A percentile compares a stretch with the other conserved stretches of the same genome.
Evolutionary conservation across 1,140 invertebrate genomes (phyloP).

Genomic region (Brachionus manjavacas): DNA sequence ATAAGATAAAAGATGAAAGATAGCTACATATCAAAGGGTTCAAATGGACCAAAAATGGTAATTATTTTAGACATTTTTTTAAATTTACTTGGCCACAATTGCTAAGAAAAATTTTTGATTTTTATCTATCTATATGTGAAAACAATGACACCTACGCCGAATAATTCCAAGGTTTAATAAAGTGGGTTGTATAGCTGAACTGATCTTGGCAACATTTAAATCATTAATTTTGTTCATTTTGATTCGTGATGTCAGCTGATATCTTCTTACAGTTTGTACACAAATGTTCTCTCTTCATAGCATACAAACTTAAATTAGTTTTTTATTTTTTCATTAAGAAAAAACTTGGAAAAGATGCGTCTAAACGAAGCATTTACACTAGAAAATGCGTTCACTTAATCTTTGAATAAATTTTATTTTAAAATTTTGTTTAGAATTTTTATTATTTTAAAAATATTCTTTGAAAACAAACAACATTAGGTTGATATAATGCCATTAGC

Average conservation of each 20-base stretch:
- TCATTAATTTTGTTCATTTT: not conserved
- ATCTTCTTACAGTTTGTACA: not conserved
- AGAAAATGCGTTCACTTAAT: not conserved
- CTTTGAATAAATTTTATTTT: not conserved
- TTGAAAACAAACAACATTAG: not conserved
- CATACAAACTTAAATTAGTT: not conserved
- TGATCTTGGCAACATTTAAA: not conserved
- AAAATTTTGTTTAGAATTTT: slow-evolving; percentile 4
- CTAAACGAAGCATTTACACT: not conserved
- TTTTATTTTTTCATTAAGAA: not conserved
- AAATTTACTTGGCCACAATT: not conserved
- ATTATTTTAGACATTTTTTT: not conserved
- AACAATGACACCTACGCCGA: not conserved
- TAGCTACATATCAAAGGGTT: not conserved
- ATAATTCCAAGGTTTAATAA: not conserved
- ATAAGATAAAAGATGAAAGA: not conserved
- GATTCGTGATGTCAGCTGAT: not conserved
- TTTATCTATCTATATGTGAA: not conserved
- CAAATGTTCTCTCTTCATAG: not conserved
- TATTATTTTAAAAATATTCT: not conserved
- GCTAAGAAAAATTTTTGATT: too few species aligned
- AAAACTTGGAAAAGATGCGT: not conserved
- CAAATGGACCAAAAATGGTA: not conserved
- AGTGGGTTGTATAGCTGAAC: not conserved
- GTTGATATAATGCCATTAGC: slow-evolving; percentile 31